A percentile compares a stretch with the other conserved stretches of the same genome.
Evolutionary conservation across 92 coral and sea anemone species (phyloP).

Genomic region (Pocillopora meandrina): DNA sequence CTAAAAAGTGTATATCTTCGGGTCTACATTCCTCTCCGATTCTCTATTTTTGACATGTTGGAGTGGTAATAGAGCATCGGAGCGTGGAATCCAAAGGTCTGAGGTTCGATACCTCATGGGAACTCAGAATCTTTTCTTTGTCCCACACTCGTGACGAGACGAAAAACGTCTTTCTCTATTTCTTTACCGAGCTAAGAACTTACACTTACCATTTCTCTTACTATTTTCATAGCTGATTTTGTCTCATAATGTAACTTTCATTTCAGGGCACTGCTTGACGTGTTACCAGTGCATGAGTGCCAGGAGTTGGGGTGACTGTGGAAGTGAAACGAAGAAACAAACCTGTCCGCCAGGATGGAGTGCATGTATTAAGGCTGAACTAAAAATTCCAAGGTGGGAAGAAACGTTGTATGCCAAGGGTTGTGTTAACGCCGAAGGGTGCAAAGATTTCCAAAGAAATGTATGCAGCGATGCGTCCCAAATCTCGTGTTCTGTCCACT

Average conservation of each 20-base stretch:
- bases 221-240: too few relatives aligned
- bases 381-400: not conserved
- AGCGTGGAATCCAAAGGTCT: too few relatives aligned
- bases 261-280: not conserved
- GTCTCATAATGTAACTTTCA: not conserved
- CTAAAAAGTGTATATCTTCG: too few relatives aligned
- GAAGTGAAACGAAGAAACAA: not conserved
- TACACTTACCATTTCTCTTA: too few relatives aligned
- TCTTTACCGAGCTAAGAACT: too few relatives aligned
- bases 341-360: slow-evolving; percentile 1
- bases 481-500: slow-evolving; percentile 29
- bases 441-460: slow-evolving; percentile 19
- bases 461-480: not conserved
- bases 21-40: too few relatives aligned
- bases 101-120: too few relatives aligned
- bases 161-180: too few relatives aligned
- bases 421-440: slow-evolving; percentile 9
- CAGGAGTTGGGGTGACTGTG: slow-evolving; percentile 20
- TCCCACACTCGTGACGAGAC: too few relatives aligned
- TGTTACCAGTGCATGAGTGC: not conserved
- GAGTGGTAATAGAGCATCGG: too few relatives aligned
- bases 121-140: too few relatives aligned
- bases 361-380: slow-evolving; percentile 20
- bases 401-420: slow-evolving; percentile 45
- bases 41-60: too few relatives aligned